These are phyloP conservation scores for Agrenia bidenticulata DNA, from an alignment of 2,888 invertebrate species.

Conservation along the genomic window DNA sequence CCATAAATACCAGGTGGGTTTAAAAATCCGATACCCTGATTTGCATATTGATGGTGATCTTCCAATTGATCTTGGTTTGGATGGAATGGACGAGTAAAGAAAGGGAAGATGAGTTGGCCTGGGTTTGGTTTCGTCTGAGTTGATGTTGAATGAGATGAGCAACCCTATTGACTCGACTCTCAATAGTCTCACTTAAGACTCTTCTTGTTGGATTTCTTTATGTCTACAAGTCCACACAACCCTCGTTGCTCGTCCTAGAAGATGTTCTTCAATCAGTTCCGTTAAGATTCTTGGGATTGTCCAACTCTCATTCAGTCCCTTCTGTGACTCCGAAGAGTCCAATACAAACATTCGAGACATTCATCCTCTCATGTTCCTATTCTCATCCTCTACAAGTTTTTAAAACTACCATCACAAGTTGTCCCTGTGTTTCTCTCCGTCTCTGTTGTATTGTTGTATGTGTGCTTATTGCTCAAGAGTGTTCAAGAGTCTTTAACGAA, in stretches of 20 bases:
- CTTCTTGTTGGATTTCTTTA: not conserved
- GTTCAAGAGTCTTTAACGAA: too few species aligned
- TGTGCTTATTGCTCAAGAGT: too few species aligned
- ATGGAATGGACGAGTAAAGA: too few species aligned
- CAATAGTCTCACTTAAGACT: not conserved
- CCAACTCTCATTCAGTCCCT: not conserved
- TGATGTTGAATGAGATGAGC: too few species aligned
- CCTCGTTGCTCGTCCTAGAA: constrained; percentile 8
- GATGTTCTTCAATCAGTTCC: constrained; percentile 17
- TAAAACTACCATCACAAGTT: too few species aligned
- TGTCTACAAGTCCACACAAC: constrained; percentile 2
- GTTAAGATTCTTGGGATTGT: constrained; percentile 13
- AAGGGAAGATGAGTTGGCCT: too few species aligned
- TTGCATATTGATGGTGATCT: not conserved
- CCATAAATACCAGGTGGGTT: too few species aligned
- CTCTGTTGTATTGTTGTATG: too few species aligned
- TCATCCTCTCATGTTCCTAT: not conserved
- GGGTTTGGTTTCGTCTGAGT: too few species aligned
- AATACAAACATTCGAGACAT: not conserved
- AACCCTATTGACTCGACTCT: not conserved
- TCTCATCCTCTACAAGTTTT: too few species aligned
- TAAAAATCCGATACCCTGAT: not conserved
- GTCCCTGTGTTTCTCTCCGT: too few species aligned
- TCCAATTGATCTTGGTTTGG: not conserved
- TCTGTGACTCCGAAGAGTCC: not conserved